These are phyloP conservation scores for Gobiocypris rarus DNA, from an alignment of 2,113 vertebrate species.

Conservation along the genomic window DNA sequence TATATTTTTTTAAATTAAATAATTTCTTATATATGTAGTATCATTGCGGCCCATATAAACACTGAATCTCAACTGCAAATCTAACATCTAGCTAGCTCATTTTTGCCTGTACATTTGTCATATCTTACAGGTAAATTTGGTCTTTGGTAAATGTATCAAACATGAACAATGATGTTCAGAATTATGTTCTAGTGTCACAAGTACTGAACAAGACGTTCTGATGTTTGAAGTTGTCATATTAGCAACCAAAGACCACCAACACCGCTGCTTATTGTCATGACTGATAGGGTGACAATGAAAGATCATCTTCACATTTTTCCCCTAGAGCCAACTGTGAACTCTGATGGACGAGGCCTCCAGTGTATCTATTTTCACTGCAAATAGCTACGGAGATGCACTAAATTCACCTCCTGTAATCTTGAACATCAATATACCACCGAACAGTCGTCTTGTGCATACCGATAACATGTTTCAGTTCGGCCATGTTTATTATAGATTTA, in stretches of 20 bases:
- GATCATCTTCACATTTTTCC: constrained; percentile 25
- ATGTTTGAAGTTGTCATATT: not conserved
- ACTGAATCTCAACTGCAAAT: no score
- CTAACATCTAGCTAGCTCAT: no score
- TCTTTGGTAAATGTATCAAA: not conserved
- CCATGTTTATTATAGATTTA: constrained; percentile 37
- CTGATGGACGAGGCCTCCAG: not conserved
- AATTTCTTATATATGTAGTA: no score
- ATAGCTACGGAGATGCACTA: not conserved
- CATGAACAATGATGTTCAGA: not conserved
- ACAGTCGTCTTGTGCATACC: constrained; percentile 7
- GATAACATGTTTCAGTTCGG: constrained; percentile 33
- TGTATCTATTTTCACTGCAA: constrained; percentile 22
- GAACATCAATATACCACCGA: constrained; percentile 10
- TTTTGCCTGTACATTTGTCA: no score
- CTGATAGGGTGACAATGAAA: constrained; percentile 48
- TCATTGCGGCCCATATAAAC: no score
- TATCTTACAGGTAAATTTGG: no score
- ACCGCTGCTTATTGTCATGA: constrained; percentile 31
- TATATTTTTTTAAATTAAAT: no score
- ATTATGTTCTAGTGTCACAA: not conserved
- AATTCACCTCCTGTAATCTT: not conserved
- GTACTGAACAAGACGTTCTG: not conserved
- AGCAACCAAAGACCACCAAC: constrained; percentile 36
- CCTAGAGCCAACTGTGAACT: constrained; percentile 11